Conservation (phyloP, 2,797 vertebrate species). For the Poliocrania exsul region DNA sequence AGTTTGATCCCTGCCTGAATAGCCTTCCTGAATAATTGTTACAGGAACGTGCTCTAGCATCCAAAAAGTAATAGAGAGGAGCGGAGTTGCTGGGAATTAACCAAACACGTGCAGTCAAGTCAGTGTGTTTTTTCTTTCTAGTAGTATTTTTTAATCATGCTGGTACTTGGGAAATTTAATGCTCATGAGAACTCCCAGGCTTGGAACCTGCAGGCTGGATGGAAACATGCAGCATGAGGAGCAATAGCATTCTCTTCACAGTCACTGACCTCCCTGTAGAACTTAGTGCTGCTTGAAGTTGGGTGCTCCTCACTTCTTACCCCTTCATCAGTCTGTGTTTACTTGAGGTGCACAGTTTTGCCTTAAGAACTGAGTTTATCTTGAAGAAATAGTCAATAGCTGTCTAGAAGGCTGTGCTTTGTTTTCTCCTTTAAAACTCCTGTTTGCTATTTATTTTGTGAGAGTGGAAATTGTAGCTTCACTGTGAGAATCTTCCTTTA, state of each 20-base stretch:
- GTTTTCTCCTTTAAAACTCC: not conserved
- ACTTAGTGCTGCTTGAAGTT: accelerated
- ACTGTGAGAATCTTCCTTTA: not conserved
- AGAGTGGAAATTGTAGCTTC: not conserved
- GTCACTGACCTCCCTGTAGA: not conserved
- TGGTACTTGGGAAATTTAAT: not conserved
- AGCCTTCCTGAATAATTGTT: slow-evolving; percentile 59
- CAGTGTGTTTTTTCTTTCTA: not conserved
- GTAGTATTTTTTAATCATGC: not conserved
- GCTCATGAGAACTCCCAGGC: not conserved
- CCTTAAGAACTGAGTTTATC: not conserved
- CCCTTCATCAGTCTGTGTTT: not conserved
- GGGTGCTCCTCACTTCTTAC: not conserved
- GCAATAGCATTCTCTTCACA: not conserved
- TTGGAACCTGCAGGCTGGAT: not conserved
- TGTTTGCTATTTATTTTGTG: not conserved
- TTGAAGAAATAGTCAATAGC: not conserved
- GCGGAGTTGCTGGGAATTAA: not conserved
- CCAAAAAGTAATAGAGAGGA: not conserved
- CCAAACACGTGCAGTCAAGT: not conserved
- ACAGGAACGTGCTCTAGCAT: not conserved
- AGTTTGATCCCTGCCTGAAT: slow-evolving; percentile 3
- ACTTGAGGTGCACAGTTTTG: not conserved
- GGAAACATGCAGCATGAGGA: not conserved
- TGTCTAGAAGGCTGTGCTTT: not conserved